Conservation (phyloP, 2,113 vertebrate species). For the Zosterops hypoxanthus region DNA sequence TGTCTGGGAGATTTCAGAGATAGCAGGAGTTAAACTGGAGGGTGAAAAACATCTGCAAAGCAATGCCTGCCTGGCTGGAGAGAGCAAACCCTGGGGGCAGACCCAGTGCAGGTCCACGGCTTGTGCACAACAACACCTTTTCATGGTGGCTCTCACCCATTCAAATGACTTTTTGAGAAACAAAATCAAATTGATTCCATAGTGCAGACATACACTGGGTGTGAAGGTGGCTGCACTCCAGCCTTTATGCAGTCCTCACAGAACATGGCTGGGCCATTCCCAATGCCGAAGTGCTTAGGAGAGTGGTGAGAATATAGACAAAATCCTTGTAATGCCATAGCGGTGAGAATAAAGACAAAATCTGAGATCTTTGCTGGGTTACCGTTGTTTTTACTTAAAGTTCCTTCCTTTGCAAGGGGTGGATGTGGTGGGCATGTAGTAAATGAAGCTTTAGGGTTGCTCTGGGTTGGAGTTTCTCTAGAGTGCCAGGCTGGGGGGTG, state of each 20-base stretch:
- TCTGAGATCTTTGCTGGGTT: background rate
- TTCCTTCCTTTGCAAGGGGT: background rate
- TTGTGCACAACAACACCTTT: background rate
- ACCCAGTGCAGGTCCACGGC: background rate
- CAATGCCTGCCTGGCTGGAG: background rate
- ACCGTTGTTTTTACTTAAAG: rapidly evolving
- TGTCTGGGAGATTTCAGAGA: background rate
- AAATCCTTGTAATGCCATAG: background rate
- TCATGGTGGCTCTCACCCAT: background rate
- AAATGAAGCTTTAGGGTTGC: background rate
- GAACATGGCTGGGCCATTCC: rapidly evolving
- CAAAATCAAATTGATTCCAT: background rate
- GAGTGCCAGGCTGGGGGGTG: background rate
- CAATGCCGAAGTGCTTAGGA: rapidly evolving
- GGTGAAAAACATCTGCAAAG: conserved; percentile 20
- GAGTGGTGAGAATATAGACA: background rate
- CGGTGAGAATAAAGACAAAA: background rate
- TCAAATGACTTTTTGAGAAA: background rate
- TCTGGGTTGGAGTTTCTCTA: rapidly evolving
- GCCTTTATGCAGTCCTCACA: background rate
- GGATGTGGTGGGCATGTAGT: background rate
- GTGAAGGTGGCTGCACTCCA: background rate
- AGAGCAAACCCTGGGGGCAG: background rate
- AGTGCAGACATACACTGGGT: rapidly evolving
- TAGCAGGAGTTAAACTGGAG: conserved; percentile 25